Conservation (phyloP, 2,113 vertebrate species). For the Sarotherodon lohbergeri region DNA sequence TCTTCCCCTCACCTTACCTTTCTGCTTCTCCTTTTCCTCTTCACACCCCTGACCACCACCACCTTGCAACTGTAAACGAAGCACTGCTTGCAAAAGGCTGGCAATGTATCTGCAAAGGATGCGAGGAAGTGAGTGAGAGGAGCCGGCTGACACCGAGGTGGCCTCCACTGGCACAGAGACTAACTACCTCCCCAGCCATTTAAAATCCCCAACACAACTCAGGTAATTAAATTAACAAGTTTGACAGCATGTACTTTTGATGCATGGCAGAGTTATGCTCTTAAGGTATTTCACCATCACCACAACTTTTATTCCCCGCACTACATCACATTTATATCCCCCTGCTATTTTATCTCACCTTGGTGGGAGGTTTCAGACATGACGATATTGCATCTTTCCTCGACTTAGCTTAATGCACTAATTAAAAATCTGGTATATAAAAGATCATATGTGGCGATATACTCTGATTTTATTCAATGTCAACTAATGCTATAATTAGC, state of each 20-base stretch:
- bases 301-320: conserved; percentile 46
- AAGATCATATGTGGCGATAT: background rate
- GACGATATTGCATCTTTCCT: conserved; percentile 1
- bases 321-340: conserved; percentile 50
- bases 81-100: conserved; percentile 11
- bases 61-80: conserved; percentile 60
- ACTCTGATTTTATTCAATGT: background rate
- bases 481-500: background rate
- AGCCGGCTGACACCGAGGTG: conserved; percentile 25
- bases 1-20: background rate
- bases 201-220: conserved; percentile 47
- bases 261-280: conserved; percentile 43
- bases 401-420: background rate
- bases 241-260: conserved; percentile 38
- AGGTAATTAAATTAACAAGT: conserved; percentile 60
- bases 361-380: conserved; percentile 12
- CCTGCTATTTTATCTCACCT: conserved; percentile 26
- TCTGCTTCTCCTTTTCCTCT: background rate
- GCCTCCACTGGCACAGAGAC: conserved; percentile 43
- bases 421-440: background rate
- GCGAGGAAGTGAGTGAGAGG: conserved; percentile 6
- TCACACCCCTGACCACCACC: background rate
- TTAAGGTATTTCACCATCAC: conserved; percentile 46
- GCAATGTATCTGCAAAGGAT: conserved; percentile 14
- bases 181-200: conserved; percentile 25